These are phyloP conservation scores for Catostylus mosaicus DNA, from an alignment of 30 jellyfish, hydroid and myxozoan species.

Conservation along the genomic window DNA sequence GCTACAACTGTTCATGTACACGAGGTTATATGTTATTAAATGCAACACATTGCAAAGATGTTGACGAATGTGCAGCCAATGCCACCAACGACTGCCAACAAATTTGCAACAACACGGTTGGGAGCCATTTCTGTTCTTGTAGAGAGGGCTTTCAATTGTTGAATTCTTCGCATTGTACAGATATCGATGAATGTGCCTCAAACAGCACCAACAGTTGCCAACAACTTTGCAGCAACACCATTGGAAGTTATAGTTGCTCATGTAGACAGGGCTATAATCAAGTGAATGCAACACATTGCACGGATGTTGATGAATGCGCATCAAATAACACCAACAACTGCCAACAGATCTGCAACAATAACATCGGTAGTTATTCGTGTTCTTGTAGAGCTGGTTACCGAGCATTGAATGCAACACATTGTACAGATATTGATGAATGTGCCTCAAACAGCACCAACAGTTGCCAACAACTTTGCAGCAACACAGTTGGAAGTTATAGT, in stretches of 20 bases:
- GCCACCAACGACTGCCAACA: slow-evolving; percentile 36
- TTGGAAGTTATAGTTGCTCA: slow-evolving; percentile 4
- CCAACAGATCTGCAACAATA: slow-evolving; percentile 33
- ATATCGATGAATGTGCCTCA: slow-evolving; percentile 17
- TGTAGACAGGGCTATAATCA: not conserved
- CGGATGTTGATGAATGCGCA: too few species aligned
- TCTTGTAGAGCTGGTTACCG: slow-evolving; percentile 13
- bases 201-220: not conserved
- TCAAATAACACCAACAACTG: too few species aligned
- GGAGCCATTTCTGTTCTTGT: slow-evolving; percentile 12
- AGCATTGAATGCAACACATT: slow-evolving; percentile 5
- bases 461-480: slow-evolving; percentile 42
- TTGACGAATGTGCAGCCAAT: slow-evolving; percentile 29
- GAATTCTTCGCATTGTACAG: slow-evolving; percentile 7
- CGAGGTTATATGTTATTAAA: not conserved
- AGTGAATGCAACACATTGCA: slow-evolving; percentile 13
- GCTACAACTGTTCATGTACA: slow-evolving; percentile 10
- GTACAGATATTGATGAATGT: slow-evolving; percentile 30
- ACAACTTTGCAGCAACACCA: not conserved
- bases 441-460: slow-evolving; percentile 23
- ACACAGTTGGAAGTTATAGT: slow-evolving; percentile 12
- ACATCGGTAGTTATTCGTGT: slow-evolving; percentile 1
- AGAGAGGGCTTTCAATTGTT: not conserved
- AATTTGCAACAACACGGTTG: slow-evolving; percentile 29
- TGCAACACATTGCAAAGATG: slow-evolving; percentile 20